A percentile compares a stretch with the other conserved stretches of the same genome.
These are phyloP conservation scores for Pelmatolapia mariae DNA, from an alignment of 2,113 vertebrate species.

Conservation along the genomic window DNA sequence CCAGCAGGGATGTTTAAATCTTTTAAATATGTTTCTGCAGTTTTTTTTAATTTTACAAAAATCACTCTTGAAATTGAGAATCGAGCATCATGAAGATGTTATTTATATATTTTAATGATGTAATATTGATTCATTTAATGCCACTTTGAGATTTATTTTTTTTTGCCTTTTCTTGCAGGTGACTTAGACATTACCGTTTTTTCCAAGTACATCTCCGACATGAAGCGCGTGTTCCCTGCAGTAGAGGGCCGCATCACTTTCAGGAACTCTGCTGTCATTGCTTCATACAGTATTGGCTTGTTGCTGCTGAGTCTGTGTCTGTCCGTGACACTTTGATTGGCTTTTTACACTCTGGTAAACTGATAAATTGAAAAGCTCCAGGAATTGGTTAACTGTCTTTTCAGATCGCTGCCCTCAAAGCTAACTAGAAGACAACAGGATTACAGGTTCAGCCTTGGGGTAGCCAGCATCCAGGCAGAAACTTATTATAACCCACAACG, in stretches of 20 bases:
- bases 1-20: not conserved
- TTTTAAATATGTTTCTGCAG: not conserved
- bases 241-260: slow-evolving; percentile 80
- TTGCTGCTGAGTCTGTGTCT: slow-evolving; percentile 12
- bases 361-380: not conserved
- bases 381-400: not conserved
- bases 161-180: slow-evolving; percentile 61
- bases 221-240: slow-evolving; percentile 74
- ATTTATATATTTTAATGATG: not conserved
- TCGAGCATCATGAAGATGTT: not conserved
- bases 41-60: not conserved
- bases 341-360: not conserved
- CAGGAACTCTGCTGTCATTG: slow-evolving; percentile 38
- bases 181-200: slow-evolving; percentile 75
- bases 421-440: not conserved
- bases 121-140: not conserved
- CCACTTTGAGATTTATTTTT: not conserved
- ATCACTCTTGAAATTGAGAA: not conserved
- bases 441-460: not conserved
- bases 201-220: slow-evolving; percentile 74
- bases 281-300: slow-evolving; percentile 4
- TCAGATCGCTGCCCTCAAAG: not conserved
- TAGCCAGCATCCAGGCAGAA: not conserved
- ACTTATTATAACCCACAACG: not conserved
- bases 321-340: not conserved